Evolutionary conservation across 2,888 invertebrate species (phyloP), one percentile per base, ranked within the genome.

Genomic region (Athalia rosae): DNA sequence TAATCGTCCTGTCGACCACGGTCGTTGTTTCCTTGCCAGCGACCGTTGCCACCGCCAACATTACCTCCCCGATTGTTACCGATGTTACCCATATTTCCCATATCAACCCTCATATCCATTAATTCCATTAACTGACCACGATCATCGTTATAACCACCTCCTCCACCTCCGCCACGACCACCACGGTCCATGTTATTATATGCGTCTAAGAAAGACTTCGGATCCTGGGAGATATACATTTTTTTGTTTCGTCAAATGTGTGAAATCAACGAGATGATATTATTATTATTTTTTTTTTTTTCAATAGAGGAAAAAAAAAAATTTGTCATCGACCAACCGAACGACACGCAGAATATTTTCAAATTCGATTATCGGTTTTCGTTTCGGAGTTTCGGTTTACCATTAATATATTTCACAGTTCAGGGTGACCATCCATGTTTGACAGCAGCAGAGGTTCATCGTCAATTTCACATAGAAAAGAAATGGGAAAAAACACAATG

Each of bases 1-100:
- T 91, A 93, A 91, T 93, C 93, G 82, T 93, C 93, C 89, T 91
- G 90, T 89, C 91, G 92, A 88, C 92, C 92, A 90, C 93, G 92
- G 88, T 92, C 92, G 79, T 87, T 88, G 80, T 87, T 88, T 78
- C 88, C 87, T 81, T 89, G 89, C 87, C 90, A 89, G 82, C 89
- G 87, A 82, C 80, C 78, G 67, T 63, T 58, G 4, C 80, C 81
- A 15, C 82, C 81, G 76, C 80, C 80, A 64, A 82, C 81, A 69
- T 84, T 85, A 78, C 87, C 87, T 56, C 80, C 81, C 78, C 80
- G 79, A 79, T 82, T 81, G 74, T 83, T 82, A 78, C 85, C 83
- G 79, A 84, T 85, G 81, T 84, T 83, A 64, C 82, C 79, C 87
- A 87, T 87, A 82, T 82, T 86, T 80, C 89, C 87, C 89, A 90